phyloP scores from a whole-genome alignment of 2,888 invertebrate genomes.

The Esperia sulphurella region DNA sequence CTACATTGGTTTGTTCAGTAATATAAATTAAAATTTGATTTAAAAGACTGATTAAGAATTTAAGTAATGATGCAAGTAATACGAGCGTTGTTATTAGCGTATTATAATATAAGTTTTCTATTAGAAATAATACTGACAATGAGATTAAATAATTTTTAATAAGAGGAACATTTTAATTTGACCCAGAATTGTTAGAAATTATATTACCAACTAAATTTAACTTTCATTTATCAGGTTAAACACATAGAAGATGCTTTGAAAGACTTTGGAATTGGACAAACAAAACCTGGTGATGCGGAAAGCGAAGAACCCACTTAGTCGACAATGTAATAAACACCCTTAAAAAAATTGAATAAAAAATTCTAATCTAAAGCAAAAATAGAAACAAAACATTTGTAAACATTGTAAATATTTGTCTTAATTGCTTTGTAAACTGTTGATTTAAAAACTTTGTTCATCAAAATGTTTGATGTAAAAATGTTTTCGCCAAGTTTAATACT shows the following conservation, averaged over 20 bases:
- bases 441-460: conserved; percentile 43
- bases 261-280: conserved; percentile 80
- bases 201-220: background rate
- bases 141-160: no score
- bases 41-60: no score
- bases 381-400: conserved; percentile 22
- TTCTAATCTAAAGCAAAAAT: conserved; percentile 1
- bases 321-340: conserved; percentile 3
- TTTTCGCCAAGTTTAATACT: conserved; percentile 29
- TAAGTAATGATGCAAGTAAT: no score
- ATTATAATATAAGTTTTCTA: no score
- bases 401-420: conserved; percentile 31
- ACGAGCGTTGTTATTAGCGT: no score
- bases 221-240: conserved; percentile 55
- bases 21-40: no score
- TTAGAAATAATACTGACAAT: no score
- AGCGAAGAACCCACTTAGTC: conserved; percentile 60
- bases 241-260: conserved; percentile 84
- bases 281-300: conserved; percentile 46
- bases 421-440: conserved; percentile 38
- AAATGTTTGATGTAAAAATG: conserved; percentile 38
- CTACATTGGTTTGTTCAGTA: no score
- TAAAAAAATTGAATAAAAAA: background rate
- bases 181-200: background rate
- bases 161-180: no score